These are phyloP conservation scores for Pelecanus crispus DNA, from an alignment of 2,113 vertebrate genomes.

Conservation along the genomic window DNA sequence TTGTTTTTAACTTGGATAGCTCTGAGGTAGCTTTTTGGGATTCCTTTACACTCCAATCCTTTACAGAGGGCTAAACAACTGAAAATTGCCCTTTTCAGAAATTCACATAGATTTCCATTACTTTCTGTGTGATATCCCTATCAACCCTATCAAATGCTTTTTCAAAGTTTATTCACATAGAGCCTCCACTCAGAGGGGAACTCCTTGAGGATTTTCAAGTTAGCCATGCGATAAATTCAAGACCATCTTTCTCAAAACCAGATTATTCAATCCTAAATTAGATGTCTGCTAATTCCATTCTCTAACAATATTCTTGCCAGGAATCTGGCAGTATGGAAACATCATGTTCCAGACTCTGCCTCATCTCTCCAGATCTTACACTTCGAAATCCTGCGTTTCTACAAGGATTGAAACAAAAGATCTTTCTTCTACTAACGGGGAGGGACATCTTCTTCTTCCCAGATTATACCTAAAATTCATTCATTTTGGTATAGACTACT, in stretches of 20 bases:
- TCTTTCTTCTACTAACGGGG: background rate
- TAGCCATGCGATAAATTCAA: background rate
- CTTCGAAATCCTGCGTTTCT: background rate
- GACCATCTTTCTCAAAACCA: background rate
- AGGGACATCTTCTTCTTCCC: constrained; percentile 13
- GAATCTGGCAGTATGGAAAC: background rate
- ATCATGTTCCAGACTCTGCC: background rate
- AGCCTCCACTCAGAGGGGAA: background rate
- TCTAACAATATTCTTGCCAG: background rate
- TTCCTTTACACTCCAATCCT: background rate
- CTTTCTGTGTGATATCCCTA: background rate
- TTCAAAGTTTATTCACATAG: background rate
- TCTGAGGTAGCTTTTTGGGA: background rate
- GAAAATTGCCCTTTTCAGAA: background rate
- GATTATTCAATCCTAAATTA: background rate
- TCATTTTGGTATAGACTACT: constrained; percentile 4
- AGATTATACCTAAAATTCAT: background rate
- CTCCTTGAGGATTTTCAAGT: background rate
- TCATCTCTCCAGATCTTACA: background rate
- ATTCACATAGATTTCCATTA: background rate
- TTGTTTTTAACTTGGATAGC: background rate
- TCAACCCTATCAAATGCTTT: background rate
- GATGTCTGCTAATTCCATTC: background rate
- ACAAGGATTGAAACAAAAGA: background rate
- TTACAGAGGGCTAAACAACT: background rate